Evolutionary conservation across 2,113 vertebrate species (phyloP).

Genomic region (Oreochromis spilurus): DNA sequence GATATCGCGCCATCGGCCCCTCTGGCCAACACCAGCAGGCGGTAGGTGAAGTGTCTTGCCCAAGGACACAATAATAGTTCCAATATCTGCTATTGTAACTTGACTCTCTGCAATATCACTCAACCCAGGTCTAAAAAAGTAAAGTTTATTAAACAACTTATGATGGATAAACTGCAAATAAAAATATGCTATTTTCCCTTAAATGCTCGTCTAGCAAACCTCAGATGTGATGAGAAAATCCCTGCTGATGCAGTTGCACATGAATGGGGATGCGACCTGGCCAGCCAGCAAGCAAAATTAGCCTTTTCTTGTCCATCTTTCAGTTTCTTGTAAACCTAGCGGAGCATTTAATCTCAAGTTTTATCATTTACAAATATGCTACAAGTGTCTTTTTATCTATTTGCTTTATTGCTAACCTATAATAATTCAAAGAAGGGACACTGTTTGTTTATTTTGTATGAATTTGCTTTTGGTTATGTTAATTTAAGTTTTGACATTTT

Average conservation of each 20-base stretch:
- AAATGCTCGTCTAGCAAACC: neutral
- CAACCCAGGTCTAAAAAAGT: neutral
- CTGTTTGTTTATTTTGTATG: neutral
- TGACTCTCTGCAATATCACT: neutral
- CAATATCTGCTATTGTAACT: neutral
- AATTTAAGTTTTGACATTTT: neutral
- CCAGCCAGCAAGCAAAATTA: neutral
- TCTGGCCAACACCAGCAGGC: too few relatives aligned
- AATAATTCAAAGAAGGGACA: neutral
- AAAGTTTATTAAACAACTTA: neutral
- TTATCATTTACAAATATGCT: neutral
- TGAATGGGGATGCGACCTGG: neutral
- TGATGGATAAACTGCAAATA: neutral
- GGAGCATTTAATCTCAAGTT: accelerated
- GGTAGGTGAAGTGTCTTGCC: too few relatives aligned
- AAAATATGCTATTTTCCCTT: neutral
- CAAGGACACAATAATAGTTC: neutral
- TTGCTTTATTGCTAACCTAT: neutral
- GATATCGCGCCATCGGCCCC: too few relatives aligned
- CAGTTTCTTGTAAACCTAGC: neutral
- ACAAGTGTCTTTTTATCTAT: neutral
- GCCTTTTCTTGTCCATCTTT: neutral
- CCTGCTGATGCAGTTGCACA: neutral
- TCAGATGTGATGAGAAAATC: neutral
- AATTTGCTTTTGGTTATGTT: neutral